Evolutionary conservation across 2,113 vertebrate species (phyloP).

Genomic region (Hyla sarda): DNA sequence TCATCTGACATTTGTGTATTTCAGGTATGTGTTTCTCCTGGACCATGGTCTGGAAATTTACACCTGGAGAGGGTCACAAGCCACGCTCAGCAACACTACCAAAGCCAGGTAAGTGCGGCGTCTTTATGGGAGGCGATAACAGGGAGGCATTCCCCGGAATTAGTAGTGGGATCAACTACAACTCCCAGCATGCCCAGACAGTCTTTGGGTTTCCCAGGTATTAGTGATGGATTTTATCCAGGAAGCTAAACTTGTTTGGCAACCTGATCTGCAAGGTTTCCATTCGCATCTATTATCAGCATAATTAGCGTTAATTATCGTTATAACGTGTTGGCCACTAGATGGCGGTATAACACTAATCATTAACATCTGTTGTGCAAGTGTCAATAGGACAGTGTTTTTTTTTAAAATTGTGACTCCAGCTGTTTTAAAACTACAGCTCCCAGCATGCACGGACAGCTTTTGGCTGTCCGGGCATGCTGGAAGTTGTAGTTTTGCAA

Average conservation of each 20-base stretch:
- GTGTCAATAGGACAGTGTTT: too few relatives aligned
- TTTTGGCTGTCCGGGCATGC: too few relatives aligned
- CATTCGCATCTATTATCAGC: too few relatives aligned
- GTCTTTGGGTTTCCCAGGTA: too few relatives aligned
- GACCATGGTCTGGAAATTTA: slow-evolving; percentile 87
- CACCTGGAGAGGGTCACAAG: slow-evolving; percentile 89
- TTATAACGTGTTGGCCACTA: not conserved
- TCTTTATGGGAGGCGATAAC: not conserved
- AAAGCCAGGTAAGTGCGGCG: slow-evolving; percentile 85
- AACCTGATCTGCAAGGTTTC: not conserved
- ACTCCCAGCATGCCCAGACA: too few relatives aligned
- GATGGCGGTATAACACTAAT: not conserved
- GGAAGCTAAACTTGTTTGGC: not conserved
- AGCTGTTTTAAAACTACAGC: too few relatives aligned
- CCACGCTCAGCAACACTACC: slow-evolving; percentile 89
- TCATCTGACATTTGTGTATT: not conserved
- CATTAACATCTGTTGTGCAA: not conserved
- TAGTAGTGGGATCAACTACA: too few relatives aligned
- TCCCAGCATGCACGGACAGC: too few relatives aligned
- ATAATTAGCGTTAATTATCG: not conserved
- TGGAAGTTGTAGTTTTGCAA: too few relatives aligned
- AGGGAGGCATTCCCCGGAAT: too few relatives aligned
- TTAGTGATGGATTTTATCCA: not conserved
- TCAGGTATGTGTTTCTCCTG: slow-evolving; percentile 91
- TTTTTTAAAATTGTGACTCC: too few relatives aligned